Evolutionary conservation across 2,797 vertebrate genomes (phyloP).

Genomic region (Xiphophorus birchmanni): DNA sequence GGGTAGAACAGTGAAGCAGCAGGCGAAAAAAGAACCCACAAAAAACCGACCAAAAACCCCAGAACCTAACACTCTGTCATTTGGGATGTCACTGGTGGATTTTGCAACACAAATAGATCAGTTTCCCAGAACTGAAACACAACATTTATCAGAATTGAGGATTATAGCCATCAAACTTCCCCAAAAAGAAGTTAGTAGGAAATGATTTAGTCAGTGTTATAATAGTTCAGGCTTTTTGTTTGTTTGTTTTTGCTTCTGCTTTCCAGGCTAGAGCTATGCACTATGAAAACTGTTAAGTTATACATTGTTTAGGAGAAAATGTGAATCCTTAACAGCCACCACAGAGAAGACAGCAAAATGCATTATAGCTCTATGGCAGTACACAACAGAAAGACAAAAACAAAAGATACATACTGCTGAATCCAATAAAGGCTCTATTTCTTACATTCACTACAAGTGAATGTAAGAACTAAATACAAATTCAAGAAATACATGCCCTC

Average conservation of each 20-base stretch:
- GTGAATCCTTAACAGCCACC: slow-evolving; percentile 4
- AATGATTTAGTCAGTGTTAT: neutral
- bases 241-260: neutral
- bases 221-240: neutral
- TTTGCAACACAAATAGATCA: slow-evolving; percentile 4
- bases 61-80: slow-evolving; percentile 11
- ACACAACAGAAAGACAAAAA: neutral
- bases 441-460: neutral
- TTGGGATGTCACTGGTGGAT: slow-evolving; percentile 12
- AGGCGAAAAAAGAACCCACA: too few relatives aligned
- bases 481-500: neutral
- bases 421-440: neutral
- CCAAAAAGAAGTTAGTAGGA: neutral
- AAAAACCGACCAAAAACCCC: too few relatives aligned
- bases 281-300: slow-evolving; percentile 11
- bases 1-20: too few relatives aligned
- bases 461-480: neutral
- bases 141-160: neutral
- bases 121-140: neutral
- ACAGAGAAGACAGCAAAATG: slow-evolving; percentile 4
- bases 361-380: neutral
- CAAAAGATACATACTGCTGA: neutral
- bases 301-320: slow-evolving; percentile 4
- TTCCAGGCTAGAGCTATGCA: neutral
- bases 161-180: neutral